Evolutionary conservation across 2,888 invertebrate genomes (phyloP), one percentile per base, ranked within the genome.

Genomic region (Frankliniella intonsa): DNA sequence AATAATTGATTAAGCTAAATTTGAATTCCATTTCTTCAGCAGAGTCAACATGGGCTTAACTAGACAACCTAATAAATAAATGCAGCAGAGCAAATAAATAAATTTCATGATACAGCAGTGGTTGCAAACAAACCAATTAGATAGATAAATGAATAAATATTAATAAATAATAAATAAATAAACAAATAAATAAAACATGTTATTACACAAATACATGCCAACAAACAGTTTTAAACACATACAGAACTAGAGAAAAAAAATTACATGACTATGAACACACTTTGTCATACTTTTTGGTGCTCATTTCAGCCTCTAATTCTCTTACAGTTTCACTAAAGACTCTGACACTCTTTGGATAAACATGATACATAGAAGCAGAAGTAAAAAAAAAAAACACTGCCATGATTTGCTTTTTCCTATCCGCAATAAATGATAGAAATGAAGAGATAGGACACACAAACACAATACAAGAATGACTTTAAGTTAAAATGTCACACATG

Each of bases 301-400:
- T 76, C 69, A 76, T 76, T 76, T 76, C 69, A 76, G 69, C 69
- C 69, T 76, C 69, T 76, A 76, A 76, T 25, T 76, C 69, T 76
- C 69, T 76, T 76, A 25, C 69, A 69, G 11, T n/a, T 25, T 76
- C 69, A 76, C 69, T 76, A 76, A 76, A 25, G 22, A 19, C n/a
- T 25, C 25, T 25, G 22, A 25, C 69, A 25, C 12, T 76, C 69
- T 76, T 76, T 76, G 69, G 69, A 25, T 76, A 76, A 22, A 76
- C 12, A 12, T 76, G 25, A 25, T 76, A 25, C n/a, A 76, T 62
- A 62, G 62, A 76, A 76, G 69, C 69, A 76, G 25, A 76, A 22
- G 25, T 25, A 25, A n/a, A 76, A 76, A 62, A 62, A 62, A 62
- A 3, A 38, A 38, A 38, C 38, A 38, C 38, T 38, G 38, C 38